Base-by-base conservation (phyloP, 2,797 vertebrate genomes). In the Bufotes viridis region DNA sequence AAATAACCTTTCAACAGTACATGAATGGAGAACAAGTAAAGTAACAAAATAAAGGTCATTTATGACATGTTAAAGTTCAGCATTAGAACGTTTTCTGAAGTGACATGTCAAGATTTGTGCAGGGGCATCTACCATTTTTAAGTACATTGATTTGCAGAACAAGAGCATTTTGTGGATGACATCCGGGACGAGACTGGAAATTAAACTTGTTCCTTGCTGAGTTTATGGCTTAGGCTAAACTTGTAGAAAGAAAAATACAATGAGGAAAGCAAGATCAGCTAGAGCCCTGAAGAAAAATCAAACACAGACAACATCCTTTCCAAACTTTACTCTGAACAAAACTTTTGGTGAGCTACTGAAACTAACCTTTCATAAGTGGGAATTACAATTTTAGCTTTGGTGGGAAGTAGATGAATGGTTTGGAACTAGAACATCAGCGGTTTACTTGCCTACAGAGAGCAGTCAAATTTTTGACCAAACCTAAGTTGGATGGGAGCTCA, bases 11-110 rank as follows among this genome's bases (percentile, higher is more conserved):
- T 85, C 58, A 78, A 65, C 15, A 29, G 34, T 53, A 63, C 42
- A 65, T 85, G 75, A 65, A 85, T 78, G 12, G 51, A 78, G 74
- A 76, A 85, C 58, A 63, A 42, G 69, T 24, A 49, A 78, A 78
- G 84, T 63, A 53, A 65, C 42, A 65, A 42, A 83, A 58, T 26
- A 83, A 78, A 78, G 74, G 74, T 58, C 78, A 80, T 60, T 58
- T 61, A 42, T 61, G 49, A 60, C 78, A 80, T 14, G 22, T 78
- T 78, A 78, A 78, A 78, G 74, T 78, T 78, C 74, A 78, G 51
- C 22, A 24, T 24, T 78, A 53, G 74, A 78, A 76, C 20, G 49
- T 13, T 76, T 76, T 53, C 49, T 24, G 20, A 76, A 78, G 74
- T 78, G 74, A 78, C 74, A 24, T 78, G n/a, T 78, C 51, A 55